Conservation (phyloP, 1,140 invertebrate genomes). For the Cydia splendana region DNA sequence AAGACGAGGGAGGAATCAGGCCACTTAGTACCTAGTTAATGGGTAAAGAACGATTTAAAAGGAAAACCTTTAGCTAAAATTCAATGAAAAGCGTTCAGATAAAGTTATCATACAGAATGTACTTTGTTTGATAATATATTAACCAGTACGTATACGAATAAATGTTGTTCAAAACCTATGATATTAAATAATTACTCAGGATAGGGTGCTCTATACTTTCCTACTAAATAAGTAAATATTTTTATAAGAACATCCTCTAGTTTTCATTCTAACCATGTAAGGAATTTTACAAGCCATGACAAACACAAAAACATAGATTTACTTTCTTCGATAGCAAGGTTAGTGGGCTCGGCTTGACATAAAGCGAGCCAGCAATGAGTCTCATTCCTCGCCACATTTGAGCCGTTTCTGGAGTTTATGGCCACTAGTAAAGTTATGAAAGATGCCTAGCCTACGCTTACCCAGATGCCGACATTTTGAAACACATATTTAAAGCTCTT, state of each 20-base stretch:
- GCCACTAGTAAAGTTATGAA: not conserved
- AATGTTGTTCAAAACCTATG: too few species aligned
- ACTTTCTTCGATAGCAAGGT: conserved; percentile 16
- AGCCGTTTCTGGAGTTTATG: conserved; percentile 2
- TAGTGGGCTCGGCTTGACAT: not conserved
- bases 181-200: too few species aligned
- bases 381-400: not conserved
- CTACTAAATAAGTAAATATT: too few species aligned
- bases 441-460: not conserved
- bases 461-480: not conserved
- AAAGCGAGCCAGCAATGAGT: not conserved
- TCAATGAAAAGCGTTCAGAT: not conserved
- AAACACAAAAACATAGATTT: not conserved
- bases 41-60: not conserved
- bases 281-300: not conserved
- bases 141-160: too few species aligned
- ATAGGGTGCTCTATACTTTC: too few species aligned
- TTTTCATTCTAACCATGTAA: too few species aligned
- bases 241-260: too few species aligned
- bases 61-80: not conserved
- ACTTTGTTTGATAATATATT: too few species aligned
- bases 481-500: not conserved
- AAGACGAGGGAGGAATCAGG: not conserved
- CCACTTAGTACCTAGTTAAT: not conserved
- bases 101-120: too few species aligned